Conservation (phyloP, 2,888 invertebrate species). For the Nomada lathburiana region DNA sequence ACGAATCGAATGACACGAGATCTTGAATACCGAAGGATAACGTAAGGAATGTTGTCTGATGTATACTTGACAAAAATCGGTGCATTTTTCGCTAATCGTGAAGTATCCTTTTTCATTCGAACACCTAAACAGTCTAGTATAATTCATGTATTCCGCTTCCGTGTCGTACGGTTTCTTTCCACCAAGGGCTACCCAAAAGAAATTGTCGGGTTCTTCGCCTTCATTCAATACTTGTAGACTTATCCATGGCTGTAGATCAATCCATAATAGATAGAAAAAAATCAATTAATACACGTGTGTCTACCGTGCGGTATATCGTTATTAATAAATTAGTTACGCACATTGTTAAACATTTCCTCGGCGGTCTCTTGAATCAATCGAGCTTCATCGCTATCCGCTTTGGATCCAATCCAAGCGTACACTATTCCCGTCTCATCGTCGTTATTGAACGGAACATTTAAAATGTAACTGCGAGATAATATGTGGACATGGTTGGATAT, state of each 20-base stretch:
- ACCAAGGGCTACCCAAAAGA: constrained; percentile 98
- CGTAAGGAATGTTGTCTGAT: neutral
- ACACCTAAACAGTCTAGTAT: constrained; percentile 97
- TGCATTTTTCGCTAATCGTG: constrained; percentile 99
- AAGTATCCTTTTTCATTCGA: constrained; percentile 99
- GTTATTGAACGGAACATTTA: constrained; percentile 96
- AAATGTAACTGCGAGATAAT: constrained; percentile 89
- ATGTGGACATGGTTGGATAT: neutral
- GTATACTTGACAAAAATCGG: constrained; percentile 96
- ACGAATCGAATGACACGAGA: neutral
- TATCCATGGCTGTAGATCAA: constrained; percentile 84
- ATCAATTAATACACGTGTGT: neutral
- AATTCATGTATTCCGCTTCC: constrained; percentile 96
- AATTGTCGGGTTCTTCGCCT: constrained; percentile 98
- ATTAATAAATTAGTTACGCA: constrained; percentile 82
- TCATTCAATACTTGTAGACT: constrained; percentile 92
- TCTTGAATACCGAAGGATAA: neutral
- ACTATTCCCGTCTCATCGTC: constrained; percentile 95
- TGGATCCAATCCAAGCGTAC: constrained; percentile 97
- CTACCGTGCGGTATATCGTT: neutral
- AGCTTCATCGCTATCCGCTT: constrained; percentile 93
- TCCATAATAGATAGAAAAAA: neutral
- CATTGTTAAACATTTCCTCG: constrained; percentile 96
- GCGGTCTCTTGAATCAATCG: constrained; percentile 96
- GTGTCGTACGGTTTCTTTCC: constrained; percentile 95